Base-by-base conservation (phyloP, 2,113 vertebrate species). In the Oryzias woworae region DNA sequence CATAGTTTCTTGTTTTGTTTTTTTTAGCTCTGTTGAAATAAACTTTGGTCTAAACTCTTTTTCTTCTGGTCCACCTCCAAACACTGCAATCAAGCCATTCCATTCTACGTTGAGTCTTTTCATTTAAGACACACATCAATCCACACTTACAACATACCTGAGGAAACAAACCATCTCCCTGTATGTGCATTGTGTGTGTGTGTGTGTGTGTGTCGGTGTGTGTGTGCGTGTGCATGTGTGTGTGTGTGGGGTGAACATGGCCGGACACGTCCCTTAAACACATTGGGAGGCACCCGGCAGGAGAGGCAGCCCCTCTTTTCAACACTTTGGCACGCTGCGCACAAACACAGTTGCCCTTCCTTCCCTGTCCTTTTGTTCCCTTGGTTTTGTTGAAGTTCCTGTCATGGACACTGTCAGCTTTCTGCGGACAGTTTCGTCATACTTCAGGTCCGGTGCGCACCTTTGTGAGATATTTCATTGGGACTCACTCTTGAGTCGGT, bases 111-210 rank as follows among this genome's bases (percentile, higher is more conserved):
- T 88, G 90, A 91, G 88, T 87, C 80, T 78, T 88, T 92, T 91
- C 88, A 82, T 90, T 89, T 91, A 90, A 92, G 89, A 90, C 91
- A 90, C 87, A 91, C 89, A 90, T 92, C 88, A 90, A 90, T 91
- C 86, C 91, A 92, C 91, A 91, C 92, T 91, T 92, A 92, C 91
- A 84, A 84, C 92, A 93, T 92, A 92, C 92, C 92, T 90, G 84
- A 90, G 89, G 86, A 92, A 90, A 88, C 90, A 91, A 92, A 91
- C 87, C 87, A 72, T 82, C 80, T 83, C 81, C 82, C 71, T 74
- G 85, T 82, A 87, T 90, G 85, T 83, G 88, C 70, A 53, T 69
- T 83, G 86, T 84, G 85, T 86, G 56, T 36, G 31, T 48, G 87
- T 90, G 85, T 84, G 82, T 26, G 26, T 26, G 26, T 2, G 26